A percentile compares a stretch with the other conserved stretches of the same genome.
These are phyloP conservation scores for Parauchenoglanis ngamensis DNA, from an alignment of 2,797 vertebrate species.

Conservation along the genomic window DNA sequence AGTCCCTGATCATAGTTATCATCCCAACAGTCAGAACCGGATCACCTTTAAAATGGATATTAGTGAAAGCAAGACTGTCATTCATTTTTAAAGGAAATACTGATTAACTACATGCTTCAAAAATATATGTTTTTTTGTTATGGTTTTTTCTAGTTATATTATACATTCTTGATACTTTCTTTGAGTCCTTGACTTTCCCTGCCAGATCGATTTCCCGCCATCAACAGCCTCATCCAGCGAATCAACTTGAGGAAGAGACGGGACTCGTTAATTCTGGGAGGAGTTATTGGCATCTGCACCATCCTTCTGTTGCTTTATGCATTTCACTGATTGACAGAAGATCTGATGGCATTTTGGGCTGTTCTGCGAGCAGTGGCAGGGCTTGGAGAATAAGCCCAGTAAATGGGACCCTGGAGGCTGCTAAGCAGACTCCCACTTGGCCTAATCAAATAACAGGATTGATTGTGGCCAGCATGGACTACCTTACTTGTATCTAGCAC, in stretches of 20 bases:
- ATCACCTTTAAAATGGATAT: not conserved
- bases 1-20: not conserved
- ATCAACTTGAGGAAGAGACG: constrained; percentile 95
- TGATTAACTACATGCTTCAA: not conserved
- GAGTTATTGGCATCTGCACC: constrained; percentile 90
- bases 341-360: constrained; percentile 60
- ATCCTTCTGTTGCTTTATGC: constrained; percentile 92
- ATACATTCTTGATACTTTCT: not conserved
- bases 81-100: not conserved
- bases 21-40: not conserved
- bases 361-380: constrained; percentile 55
- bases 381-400: constrained; percentile 56
- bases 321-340: constrained; percentile 84
- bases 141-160: not conserved
- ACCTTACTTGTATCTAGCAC: constrained; percentile 67
- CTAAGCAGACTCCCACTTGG: constrained; percentile 62
- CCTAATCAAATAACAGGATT: constrained; percentile 66
- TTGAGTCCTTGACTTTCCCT: constrained; percentile 61
- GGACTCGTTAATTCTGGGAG: constrained; percentile 92
- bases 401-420: constrained; percentile 57
- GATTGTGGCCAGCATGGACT: constrained; percentile 62
- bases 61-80: not conserved
- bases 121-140: no score
- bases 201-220: constrained; percentile 91
- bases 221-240: constrained; percentile 96